Evolutionary conservation across 1,140 invertebrate genomes (phyloP), one percentile per base, ranked within the genome.

Genomic region (Brachionus koreanus): DNA sequence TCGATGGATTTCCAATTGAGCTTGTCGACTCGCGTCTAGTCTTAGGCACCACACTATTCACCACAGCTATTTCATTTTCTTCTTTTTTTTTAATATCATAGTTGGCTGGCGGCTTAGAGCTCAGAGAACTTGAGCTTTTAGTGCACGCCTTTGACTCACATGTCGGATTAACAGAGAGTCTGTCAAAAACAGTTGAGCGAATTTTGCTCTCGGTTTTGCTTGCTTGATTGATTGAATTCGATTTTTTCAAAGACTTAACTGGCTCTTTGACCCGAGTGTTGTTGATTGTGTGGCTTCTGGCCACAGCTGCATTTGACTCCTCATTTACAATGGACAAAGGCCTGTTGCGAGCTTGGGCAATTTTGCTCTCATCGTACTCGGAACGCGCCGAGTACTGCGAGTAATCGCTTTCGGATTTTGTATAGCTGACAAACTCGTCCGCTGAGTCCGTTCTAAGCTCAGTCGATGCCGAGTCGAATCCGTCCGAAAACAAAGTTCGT

Each of bases 31-130:
- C 69, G 23, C 69, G 69, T 25, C 69, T 43, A 0, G 42, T 46
- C 43, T 74, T 74, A 9, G 69, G 39, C 23, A 74, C 69, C 23
- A 23, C 16, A 74, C 69, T 74, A 25, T 23, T 74, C 19, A 74
- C 69, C 19, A 74, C 42, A 25, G 69, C 69, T 16, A 74, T 46
- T 10, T 74, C 69, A 33, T 74, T 74, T 74, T 74, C 69, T 25
- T 74, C 69, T 46, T 74, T 74, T 74, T 74, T 74, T 29, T 74
- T 74, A n/a, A 74, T 74, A 10, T 74, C 69, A 74, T 74, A 74
- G 39, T 10, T 74, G 33, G 37, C 61, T 9, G 16, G 4, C 5
- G 29, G 10, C 43, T 74, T 35, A 39, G 25, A 29, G 7, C 16
- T 69, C 4, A 37, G 13, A n/a, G 33, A 10, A 33, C 33, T 35